A percentile compares a stretch with the other conserved stretches of the same genome.
Conservation (phyloP, 1,140 invertebrate species). For the Augochlora pura region DNA sequence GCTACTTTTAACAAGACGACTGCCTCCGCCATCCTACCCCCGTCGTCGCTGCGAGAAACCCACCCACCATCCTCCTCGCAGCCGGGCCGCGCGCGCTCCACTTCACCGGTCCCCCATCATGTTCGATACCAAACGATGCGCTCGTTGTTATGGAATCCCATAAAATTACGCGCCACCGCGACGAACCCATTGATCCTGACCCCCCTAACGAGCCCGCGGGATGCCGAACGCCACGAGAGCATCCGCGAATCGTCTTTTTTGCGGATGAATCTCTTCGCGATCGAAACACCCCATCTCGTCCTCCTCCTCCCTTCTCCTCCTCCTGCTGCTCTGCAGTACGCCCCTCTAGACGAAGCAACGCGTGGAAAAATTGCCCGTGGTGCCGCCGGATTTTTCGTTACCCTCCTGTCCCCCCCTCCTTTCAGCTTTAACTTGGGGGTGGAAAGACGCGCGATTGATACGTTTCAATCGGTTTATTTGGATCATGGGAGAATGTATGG, state of each 20-base stretch:
- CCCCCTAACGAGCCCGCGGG: slow-evolving; percentile 58
- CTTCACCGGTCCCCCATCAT: slow-evolving; percentile 61
- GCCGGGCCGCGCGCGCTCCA: slow-evolving; percentile 53
- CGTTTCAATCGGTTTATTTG: too few species aligned
- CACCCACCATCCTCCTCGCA: slow-evolving; percentile 54
- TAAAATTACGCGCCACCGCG: slow-evolving; percentile 71
- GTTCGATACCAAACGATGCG: slow-evolving; percentile 63
- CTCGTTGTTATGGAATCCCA: slow-evolving; percentile 66
- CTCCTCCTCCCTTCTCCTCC: too few species aligned
- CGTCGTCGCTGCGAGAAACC: slow-evolving; percentile 8
- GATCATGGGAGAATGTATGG: too few species aligned
- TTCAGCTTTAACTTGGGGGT: background rate
- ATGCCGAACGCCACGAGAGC: slow-evolving; percentile 44
- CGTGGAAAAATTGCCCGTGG: background rate
- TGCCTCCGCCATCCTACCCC: slow-evolving; percentile 43
- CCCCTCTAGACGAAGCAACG: background rate
- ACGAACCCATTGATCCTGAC: slow-evolving; percentile 72
- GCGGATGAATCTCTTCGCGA: slow-evolving; percentile 42
- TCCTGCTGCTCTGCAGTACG: too few species aligned
- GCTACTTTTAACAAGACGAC: slow-evolving; percentile 74
- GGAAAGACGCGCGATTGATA: background rate
- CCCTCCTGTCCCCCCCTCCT: background rate
- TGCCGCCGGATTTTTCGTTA: background rate
- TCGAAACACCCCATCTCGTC: background rate
- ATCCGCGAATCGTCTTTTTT: slow-evolving; percentile 63